These are phyloP conservation scores for Aphis gossypii DNA, from an alignment of 1,140 invertebrate genomes.

Conservation along the genomic window DNA sequence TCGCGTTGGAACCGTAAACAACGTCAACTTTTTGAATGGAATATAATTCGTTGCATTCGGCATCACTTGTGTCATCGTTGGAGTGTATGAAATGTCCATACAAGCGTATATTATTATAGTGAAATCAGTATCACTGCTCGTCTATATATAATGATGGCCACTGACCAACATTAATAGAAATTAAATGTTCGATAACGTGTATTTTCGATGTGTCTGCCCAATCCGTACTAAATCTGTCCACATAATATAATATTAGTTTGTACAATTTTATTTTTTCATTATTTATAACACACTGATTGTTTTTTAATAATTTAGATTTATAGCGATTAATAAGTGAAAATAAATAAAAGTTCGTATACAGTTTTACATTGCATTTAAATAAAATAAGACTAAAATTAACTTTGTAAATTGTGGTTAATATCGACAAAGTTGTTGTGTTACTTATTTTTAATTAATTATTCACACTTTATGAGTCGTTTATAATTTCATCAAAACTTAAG, in stretches of 20 bases:
- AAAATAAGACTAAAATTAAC: neutral
- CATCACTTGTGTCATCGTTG: neutral
- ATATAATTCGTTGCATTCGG: constrained; percentile 15
- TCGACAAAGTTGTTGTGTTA: neutral
- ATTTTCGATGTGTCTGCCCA: neutral
- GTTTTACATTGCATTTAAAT: neutral
- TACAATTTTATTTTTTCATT: too few species aligned
- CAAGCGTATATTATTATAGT: neutral
- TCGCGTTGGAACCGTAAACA: neutral
- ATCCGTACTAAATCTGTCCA: neutral
- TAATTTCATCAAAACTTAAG: too few species aligned
- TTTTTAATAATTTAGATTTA: too few species aligned
- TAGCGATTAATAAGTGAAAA: too few species aligned
- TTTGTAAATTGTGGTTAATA: neutral
- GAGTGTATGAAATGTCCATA: neutral
- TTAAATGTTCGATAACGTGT: neutral
- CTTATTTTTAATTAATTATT: neutral
- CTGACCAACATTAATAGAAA: neutral
- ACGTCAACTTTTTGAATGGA: constrained; percentile 14
- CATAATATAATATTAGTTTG: too few species aligned
- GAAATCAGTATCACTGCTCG: neutral
- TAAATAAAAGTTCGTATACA: neutral
- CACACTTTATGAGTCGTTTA: too few species aligned
- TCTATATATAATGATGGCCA: neutral
- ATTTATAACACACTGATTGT: too few species aligned